These are phyloP conservation scores for Hepsetus odoe DNA, from an alignment of 2,113 vertebrate genomes.

Conservation along the genomic window DNA sequence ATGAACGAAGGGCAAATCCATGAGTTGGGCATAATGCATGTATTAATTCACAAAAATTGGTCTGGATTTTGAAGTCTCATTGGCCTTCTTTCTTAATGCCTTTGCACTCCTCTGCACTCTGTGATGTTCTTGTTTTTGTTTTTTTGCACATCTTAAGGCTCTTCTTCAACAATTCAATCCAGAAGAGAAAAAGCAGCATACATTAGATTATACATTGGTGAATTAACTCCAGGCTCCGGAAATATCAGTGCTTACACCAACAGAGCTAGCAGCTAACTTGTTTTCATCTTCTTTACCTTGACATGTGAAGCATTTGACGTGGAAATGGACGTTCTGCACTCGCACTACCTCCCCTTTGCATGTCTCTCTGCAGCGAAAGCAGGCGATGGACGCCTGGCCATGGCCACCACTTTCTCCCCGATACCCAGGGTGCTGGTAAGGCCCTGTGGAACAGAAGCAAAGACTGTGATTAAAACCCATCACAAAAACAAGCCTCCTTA, in stretches of 20 bases:
- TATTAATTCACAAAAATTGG: background rate
- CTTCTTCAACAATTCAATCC: background rate
- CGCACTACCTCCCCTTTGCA: conserved; percentile 90
- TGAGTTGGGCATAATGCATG: background rate
- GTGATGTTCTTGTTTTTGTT: background rate
- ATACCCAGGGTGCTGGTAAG: conserved; percentile 81
- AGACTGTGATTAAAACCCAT: background rate
- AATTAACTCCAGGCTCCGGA: background rate
- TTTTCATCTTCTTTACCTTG: conserved; percentile 76
- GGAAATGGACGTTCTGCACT: conserved; percentile 87
- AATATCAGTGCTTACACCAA: background rate
- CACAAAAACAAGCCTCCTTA: background rate
- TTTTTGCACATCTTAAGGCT: background rate
- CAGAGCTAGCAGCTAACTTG: background rate
- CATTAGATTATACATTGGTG: background rate
- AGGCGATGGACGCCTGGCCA: conserved; percentile 74
- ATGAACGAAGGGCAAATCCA: conserved; percentile 3
- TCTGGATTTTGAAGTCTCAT: background rate
- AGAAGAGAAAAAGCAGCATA: background rate
- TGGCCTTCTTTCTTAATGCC: background rate
- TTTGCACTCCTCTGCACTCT: background rate
- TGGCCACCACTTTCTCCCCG: conserved; percentile 58
- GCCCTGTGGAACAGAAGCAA: conserved; percentile 72
- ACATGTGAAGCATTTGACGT: conserved; percentile 89
- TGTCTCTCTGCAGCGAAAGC: conserved; percentile 82